These are phyloP conservation scores for Alces alces DNA, from an alignment of 2,113 vertebrate genomes.

Conservation along the genomic window DNA sequence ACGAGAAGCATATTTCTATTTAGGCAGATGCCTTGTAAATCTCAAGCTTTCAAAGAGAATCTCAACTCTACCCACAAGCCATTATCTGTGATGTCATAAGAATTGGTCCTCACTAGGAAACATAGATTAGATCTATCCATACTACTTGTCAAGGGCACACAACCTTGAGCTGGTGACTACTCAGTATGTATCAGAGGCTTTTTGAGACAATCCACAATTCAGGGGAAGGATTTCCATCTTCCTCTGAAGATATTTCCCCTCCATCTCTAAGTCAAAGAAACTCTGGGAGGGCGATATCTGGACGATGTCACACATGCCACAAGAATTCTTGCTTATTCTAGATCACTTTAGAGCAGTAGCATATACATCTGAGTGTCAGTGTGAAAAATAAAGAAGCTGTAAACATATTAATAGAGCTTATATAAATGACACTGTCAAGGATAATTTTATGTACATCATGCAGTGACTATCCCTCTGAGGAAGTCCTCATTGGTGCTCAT, in stretches of 20 bases:
- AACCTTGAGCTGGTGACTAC: not conserved
- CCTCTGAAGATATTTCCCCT: not conserved
- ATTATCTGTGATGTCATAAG: not conserved
- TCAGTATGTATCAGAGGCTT: not conserved
- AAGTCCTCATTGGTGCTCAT: not conserved
- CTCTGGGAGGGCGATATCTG: not conserved
- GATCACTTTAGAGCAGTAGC: not conserved
- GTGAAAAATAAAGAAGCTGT: not conserved
- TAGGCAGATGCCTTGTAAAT: not conserved
- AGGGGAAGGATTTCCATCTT: not conserved
- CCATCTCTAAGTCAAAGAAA: not conserved
- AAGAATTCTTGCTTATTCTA: not conserved
- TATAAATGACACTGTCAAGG: not conserved
- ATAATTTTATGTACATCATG: not conserved
- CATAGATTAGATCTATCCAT: not conserved
- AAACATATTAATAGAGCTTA: not conserved
- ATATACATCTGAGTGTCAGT: not conserved
- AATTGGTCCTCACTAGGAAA: not conserved
- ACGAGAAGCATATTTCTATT: not conserved
- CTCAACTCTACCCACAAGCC: not conserved
- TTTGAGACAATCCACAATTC: not conserved
- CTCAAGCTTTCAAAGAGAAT: not conserved
- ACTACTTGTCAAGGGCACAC: not conserved
- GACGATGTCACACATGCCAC: fast-evolving
- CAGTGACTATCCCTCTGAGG: not conserved